Evolutionary conservation across 2,888 invertebrate genomes (phyloP).

Genomic region (Drosophila diplacantha): DNA sequence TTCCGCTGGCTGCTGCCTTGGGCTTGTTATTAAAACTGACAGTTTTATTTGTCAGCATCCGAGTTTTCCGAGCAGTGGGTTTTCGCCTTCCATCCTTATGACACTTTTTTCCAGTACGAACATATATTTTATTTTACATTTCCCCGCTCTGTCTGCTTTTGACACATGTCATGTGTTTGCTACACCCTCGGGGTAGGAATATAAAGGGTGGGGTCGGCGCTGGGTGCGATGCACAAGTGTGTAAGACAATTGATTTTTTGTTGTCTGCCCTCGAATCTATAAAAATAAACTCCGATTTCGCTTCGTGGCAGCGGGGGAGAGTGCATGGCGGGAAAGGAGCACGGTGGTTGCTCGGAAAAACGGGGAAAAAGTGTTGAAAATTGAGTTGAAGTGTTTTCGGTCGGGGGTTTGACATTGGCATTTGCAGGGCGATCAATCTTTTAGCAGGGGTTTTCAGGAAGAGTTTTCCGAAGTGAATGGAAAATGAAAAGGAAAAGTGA

Average conservation of each 20-base stretch:
- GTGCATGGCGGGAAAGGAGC: conserved; percentile 18
- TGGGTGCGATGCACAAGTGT: conserved; percentile 48
- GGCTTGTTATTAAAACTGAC: conserved; percentile 73
- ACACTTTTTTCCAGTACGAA: conserved; percentile 54
- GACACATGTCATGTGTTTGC: conserved; percentile 62
- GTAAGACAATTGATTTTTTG: conserved; percentile 63
- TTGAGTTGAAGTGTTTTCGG: conserved; percentile 37
- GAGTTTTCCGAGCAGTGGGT: conserved; percentile 23
- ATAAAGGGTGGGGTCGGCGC: conserved; percentile 4
- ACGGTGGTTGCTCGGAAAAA: conserved; percentile 30
- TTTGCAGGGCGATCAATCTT: conserved; percentile 28
- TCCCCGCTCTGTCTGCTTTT: conserved; percentile 40
- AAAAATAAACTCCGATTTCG: conserved; percentile 52
- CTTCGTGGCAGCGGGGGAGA: conserved; percentile 11
- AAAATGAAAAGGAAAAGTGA: conserved; percentile 4
- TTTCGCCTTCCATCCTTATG: conserved; percentile 55
- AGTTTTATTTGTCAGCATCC: conserved; percentile 71
- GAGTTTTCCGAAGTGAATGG: conserved; percentile 4
- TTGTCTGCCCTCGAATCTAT: conserved; percentile 37
- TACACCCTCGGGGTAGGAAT: conserved; percentile 13
- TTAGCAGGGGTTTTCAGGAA: conserved; percentile 16
- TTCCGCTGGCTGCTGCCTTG: conserved; percentile 35
- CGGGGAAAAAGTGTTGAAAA: conserved; percentile 41
- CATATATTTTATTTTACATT: conserved; percentile 36
- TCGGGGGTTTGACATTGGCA: conserved; percentile 56